Evolutionary conservation across 1,140 invertebrate genomes (phyloP), one percentile per base, ranked within the genome.

Genomic region (Drosophila funebris): DNA sequence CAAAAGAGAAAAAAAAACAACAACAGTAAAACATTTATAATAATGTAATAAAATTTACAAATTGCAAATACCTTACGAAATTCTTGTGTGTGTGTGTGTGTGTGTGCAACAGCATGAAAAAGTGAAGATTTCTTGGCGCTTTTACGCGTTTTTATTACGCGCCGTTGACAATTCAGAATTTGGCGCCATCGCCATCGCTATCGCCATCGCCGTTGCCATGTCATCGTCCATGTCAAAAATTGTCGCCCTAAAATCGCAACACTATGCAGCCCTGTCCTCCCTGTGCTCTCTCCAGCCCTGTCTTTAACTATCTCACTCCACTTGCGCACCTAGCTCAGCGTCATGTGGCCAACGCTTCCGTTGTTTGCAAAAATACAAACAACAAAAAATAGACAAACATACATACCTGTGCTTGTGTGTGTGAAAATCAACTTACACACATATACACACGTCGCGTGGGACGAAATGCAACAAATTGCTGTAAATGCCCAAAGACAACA

Each of bases 121-220:
- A 48, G 44, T 53, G 39, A 29, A 83, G 54, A 64, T 81, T 76
- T 36, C 13, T 36, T 36, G 76, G 73, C 81, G 80, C 81, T 84
- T 80, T 80, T 67, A 80, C 81, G 73, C 82, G 81, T 53, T 85
- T 80, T 64, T 67, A 62, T 54, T 56, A 27, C 43, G 81, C 82
- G 60, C 66, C 74, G 66, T 54, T 85, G 77, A 37, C 63, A 74
- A 68, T 77, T 57, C 43, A 64, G 70, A 87, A 82, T 87, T 87
- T 81, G 82, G 74, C 81, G 80, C 76, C 80, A 84, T n/a, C n/a
- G n/a, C n/a, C n/a, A n/a, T n/a, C n/a, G n/a, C n/a, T 63, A 9
- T 6, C 36, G 73, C 62, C 52, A 61, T 29, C 8, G 33, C 36
- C 75, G 43, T 39, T 56, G 78, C 78, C 73, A 82, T 80, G 64